Evolutionary conservation across 2,797 vertebrate species (phyloP).

Genomic region (Cossypha polioptera): DNA sequence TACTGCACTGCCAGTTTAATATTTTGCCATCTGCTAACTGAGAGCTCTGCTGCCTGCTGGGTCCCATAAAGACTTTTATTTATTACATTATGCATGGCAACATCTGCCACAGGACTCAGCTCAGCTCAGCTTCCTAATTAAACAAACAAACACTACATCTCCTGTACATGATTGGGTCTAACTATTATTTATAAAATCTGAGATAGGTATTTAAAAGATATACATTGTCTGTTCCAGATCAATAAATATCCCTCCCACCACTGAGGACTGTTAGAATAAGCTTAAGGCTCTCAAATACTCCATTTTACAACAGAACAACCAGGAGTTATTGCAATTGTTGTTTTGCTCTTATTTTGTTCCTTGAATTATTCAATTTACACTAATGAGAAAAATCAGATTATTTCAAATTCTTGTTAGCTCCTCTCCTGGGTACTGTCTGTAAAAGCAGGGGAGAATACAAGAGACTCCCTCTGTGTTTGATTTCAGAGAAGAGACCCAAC

Average conservation of each 20-base stretch:
- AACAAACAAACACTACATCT: constrained; percentile 71
- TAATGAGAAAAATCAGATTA: not conserved
- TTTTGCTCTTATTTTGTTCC: not conserved
- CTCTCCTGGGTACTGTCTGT: not conserved
- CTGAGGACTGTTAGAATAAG: not conserved
- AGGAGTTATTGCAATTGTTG: not conserved
- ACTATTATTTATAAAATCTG: not conserved
- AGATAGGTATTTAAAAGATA: constrained; percentile 1
- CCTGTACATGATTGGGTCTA: constrained; percentile 5
- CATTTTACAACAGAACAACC: not conserved
- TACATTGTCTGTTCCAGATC: not conserved
- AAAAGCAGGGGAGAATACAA: not conserved
- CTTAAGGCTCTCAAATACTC: not conserved
- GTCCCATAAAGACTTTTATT: constrained; percentile 81
- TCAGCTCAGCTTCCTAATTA: constrained; percentile 72
- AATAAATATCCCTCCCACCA: not conserved
- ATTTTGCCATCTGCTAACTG: constrained; percentile 79
- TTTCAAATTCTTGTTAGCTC: not conserved
- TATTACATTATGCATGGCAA: constrained; percentile 79
- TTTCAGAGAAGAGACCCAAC: not conserved
- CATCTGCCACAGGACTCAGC: constrained; percentile 74
- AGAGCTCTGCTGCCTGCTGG: constrained; percentile 75
- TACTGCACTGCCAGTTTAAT: constrained; percentile 76
- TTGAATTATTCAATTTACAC: not conserved
- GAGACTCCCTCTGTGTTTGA: not conserved